These are phyloP conservation scores for Globia sparganii DNA, from an alignment of 2,888 invertebrate genomes.

Conservation along the genomic window DNA sequence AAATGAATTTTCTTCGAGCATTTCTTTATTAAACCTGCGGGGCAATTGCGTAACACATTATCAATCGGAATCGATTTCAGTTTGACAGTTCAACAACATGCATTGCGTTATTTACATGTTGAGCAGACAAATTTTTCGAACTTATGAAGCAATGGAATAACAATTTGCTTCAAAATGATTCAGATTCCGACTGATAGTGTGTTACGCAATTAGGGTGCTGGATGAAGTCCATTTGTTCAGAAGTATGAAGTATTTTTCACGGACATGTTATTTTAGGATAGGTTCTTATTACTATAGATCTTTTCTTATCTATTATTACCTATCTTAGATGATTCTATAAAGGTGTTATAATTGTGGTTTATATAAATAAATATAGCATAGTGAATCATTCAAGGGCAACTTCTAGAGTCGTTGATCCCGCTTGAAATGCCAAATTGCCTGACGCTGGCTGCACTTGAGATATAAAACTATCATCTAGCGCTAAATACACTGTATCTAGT, in stretches of 20 bases:
- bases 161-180: no score
- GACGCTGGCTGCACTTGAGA: conserved; percentile 14
- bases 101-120: no score
- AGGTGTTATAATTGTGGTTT: no score
- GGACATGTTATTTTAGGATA: conserved; percentile 9
- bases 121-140: no score
- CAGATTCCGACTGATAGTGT: no score
- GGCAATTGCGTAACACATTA: no score
- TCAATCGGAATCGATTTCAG: no score
- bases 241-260: neutral
- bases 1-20: conserved; percentile 4
- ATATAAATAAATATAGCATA: no score
- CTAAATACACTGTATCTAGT: conserved; percentile 22
- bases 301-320: conserved; percentile 13
- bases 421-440: conserved; percentile 36
- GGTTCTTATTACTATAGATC: neutral
- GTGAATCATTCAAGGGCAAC: conserved; percentile 46
- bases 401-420: conserved; percentile 53
- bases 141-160: no score
- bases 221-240: neutral
- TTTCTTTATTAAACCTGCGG: conserved; percentile 14
- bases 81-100: no score
- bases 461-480: conserved; percentile 32
- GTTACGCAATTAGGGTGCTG: no score
- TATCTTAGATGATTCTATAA: no score